These are phyloP conservation scores for Bolborhynchus lineola DNA, from an alignment of 2,113 vertebrate genomes.

Conservation along the genomic window DNA sequence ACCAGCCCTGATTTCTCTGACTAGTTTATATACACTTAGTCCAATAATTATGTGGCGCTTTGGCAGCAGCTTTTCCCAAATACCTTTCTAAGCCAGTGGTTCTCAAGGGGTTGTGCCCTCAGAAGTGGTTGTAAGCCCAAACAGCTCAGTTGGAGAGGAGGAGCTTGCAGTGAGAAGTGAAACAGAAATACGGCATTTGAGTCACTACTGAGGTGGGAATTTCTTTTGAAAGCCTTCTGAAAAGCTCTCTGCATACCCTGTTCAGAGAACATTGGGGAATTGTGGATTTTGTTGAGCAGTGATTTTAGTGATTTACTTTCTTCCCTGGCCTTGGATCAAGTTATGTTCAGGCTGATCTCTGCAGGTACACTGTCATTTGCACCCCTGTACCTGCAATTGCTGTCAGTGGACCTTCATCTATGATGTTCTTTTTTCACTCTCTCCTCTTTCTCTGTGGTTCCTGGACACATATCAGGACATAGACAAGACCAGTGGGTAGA, in stretches of 20 bases:
- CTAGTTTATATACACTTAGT: not conserved
- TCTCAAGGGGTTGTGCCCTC: not conserved
- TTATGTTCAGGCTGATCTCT: not conserved
- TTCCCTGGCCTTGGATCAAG: not conserved
- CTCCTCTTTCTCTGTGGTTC: not conserved
- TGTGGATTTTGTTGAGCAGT: not conserved
- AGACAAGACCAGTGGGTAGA: not conserved
- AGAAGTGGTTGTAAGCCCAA: not conserved
- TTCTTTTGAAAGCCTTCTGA: not conserved
- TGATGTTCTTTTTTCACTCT: not conserved
- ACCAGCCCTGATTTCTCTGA: not conserved
- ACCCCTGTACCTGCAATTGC: not conserved
- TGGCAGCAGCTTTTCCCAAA: not conserved
- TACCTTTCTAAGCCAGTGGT: not conserved
- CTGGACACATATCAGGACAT: accelerated
- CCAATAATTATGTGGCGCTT: not conserved
- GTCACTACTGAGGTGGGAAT: not conserved
- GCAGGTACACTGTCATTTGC: not conserved
- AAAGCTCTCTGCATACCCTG: not conserved
- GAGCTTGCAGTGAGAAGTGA: not conserved
- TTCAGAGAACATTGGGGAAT: not conserved
- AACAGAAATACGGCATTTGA: not conserved
- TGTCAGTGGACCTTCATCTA: not conserved
- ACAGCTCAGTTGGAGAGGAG: not conserved
- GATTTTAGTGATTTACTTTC: not conserved